Percentiles rank a stretch among this genome's conserved stretches.
These are phyloP conservation scores for Dendroctonus valens DNA, from an alignment of 1,140 invertebrate species.

Conservation along the genomic window DNA sequence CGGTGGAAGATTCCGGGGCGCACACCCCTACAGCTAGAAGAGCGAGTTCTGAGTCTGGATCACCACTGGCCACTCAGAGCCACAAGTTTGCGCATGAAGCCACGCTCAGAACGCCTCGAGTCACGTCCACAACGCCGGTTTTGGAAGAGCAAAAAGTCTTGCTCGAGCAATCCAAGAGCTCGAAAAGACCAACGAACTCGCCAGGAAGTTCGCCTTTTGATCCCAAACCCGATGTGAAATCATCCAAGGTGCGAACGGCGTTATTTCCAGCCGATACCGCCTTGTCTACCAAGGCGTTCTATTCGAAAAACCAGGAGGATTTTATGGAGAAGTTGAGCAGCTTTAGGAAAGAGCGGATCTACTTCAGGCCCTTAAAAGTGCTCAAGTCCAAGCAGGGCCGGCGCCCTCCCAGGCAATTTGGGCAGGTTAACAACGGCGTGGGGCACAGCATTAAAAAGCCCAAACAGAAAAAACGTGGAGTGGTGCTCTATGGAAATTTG, in stretches of 20 bases:
- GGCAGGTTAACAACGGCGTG: conserved; percentile 59
- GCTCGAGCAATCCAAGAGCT: conserved; percentile 32
- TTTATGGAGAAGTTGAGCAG: conserved; percentile 33
- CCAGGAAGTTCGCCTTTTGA: conserved; percentile 27
- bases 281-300: conserved; percentile 56
- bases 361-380: conserved; percentile 19
- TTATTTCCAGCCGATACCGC: conserved; percentile 46
- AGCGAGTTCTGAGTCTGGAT: conserved; percentile 27
- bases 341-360: conserved; percentile 17
- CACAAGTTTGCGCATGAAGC: too few relatives aligned
- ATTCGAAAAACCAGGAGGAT: conserved; percentile 50
- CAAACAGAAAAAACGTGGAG: conserved; percentile 49
- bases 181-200: conserved; percentile 26
- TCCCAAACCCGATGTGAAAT: conserved; percentile 41
- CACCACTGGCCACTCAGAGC: not conserved
- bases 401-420: conserved; percentile 39
- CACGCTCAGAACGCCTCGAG: conserved; percentile 55
- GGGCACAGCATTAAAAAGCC: conserved; percentile 57
- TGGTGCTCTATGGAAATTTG: not conserved
- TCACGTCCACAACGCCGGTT: conserved; percentile 41
- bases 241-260: conserved; percentile 46
- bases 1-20: conserved; percentile 18
- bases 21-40: conserved; percentile 16
- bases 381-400: not conserved
- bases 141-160: conserved; percentile 43